These are phyloP conservation scores for Hypolimnas misippus DNA, from an alignment of 2,888 invertebrate genomes.

Conservation along the genomic window DNA sequence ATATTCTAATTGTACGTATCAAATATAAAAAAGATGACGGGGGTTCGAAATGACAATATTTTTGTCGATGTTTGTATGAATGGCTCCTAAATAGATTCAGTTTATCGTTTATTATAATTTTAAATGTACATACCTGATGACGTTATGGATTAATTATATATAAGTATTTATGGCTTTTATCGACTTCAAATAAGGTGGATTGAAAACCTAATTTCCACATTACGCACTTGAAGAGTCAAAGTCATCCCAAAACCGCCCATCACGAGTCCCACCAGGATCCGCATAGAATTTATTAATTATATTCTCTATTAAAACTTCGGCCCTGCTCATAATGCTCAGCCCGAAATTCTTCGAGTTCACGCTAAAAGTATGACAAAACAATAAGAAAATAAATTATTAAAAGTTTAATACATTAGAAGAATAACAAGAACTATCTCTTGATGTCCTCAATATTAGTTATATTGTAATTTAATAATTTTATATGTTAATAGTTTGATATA, in stretches of 20 bases:
- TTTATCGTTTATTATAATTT: no score
- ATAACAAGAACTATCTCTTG: background rate
- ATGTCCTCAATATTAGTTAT: background rate
- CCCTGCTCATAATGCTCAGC: background rate
- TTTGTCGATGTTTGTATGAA: no score
- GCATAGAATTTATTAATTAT: conserved; percentile 27
- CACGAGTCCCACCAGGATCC: conserved; percentile 5
- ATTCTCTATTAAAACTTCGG: conserved; percentile 11
- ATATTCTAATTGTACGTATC: no score
- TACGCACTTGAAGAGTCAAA: conserved; percentile 22
- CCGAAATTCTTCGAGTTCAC: conserved; percentile 1
- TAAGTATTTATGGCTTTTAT: no score
- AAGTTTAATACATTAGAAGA: background rate
- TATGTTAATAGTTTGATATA: no score
- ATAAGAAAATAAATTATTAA: background rate
- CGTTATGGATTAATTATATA: no score
- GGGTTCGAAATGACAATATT: no score
- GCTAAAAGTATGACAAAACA: background rate
- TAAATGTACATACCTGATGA: no score
- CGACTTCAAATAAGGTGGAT: conserved; percentile 2
- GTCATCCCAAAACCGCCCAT: conserved; percentile 14
- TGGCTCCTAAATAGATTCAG: no score
- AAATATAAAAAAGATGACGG: no score
- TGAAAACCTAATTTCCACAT: conserved; percentile 1
- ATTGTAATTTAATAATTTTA: background rate